Conservation (phyloP, 1,140 invertebrate species). For the Ostrea denselamellosa region DNA sequence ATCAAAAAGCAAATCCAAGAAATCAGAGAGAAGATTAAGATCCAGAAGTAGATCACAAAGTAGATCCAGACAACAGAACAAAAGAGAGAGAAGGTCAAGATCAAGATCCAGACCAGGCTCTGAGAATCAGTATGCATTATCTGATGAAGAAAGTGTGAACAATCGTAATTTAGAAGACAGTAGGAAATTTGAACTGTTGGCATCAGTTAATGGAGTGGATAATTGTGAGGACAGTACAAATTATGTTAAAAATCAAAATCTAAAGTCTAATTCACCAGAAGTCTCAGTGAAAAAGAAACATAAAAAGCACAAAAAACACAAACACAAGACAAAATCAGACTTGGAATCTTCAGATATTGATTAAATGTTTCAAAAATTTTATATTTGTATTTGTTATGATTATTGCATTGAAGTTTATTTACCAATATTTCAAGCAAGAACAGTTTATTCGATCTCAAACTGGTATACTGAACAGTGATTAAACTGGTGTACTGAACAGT, state of each 20-base stretch:
- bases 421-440: too few species aligned
- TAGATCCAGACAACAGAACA: constrained; percentile 21
- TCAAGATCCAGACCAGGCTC: background rate
- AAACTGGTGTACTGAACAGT: too few species aligned
- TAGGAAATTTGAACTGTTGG: background rate
- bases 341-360: background rate
- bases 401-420: too few species aligned
- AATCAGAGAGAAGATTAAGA: constrained; percentile 49
- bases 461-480: too few species aligned
- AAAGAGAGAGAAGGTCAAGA: background rate
- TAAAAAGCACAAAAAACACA: constrained; percentile 46
- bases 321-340: constrained; percentile 36
- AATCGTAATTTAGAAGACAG: background rate
- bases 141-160: background rate
- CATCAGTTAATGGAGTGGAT: background rate
- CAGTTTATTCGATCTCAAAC: too few species aligned
- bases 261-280: background rate
- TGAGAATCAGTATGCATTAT: background rate
- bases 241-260: background rate
- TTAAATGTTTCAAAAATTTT: background rate
- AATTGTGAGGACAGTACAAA: background rate
- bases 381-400: background rate
- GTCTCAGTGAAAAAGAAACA: constrained; percentile 43
- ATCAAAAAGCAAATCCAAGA: background rate
- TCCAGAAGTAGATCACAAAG: constrained; percentile 53